Percentiles rank a stretch among this genome's conserved stretches.
Evolutionary conservation across 2,797 vertebrate genomes (phyloP).

Genomic region (Micrastur ruficollis): DNA sequence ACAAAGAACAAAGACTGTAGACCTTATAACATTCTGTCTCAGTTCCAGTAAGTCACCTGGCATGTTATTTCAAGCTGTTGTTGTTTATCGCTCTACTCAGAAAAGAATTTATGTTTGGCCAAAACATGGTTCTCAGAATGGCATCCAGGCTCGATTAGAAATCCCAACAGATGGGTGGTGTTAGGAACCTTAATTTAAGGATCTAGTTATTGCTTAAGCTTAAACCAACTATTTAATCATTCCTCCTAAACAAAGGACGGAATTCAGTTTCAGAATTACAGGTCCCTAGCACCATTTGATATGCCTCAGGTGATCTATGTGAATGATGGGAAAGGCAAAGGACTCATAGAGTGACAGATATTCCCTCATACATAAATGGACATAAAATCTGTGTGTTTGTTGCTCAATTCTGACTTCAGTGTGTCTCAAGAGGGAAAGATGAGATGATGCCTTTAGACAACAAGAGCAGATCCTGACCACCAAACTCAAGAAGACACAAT

Average conservation of each 20-base stretch:
- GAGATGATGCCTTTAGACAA: background rate
- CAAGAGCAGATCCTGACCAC: background rate
- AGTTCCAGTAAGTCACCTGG: background rate
- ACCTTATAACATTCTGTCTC: background rate
- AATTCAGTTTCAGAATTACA: background rate
- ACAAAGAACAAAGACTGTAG: background rate
- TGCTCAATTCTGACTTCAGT: background rate
- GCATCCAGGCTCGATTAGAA: background rate
- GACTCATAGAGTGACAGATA: background rate
- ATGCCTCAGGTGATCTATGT: background rate
- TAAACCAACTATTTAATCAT: background rate
- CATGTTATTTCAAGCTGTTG: background rate
- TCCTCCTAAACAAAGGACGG: background rate
- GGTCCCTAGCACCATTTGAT: background rate
- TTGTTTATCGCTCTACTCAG: background rate
- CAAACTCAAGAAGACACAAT: background rate
- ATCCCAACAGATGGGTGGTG: background rate
- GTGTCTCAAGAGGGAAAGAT: background rate
- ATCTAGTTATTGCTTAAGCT: background rate
- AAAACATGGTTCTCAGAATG: background rate
- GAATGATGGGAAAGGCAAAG: background rate
- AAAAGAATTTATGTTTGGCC: background rate
- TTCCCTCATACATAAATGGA: background rate
- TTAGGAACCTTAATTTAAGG: background rate
- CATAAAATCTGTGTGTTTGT: background rate